Evolutionary conservation across 2,797 vertebrate genomes (phyloP).

Genomic region (Myotis planiceps): DNA sequence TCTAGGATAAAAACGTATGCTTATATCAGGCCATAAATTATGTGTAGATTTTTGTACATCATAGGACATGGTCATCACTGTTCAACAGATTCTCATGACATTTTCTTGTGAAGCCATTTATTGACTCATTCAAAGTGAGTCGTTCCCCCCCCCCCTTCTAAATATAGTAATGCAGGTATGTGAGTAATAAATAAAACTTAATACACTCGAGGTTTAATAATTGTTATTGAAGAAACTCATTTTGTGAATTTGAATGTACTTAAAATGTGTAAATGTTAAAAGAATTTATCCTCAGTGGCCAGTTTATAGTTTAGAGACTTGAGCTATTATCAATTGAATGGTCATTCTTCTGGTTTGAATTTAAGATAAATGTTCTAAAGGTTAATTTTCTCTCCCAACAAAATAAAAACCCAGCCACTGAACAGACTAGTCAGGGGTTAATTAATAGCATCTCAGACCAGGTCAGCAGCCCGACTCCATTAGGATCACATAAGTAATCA

Average conservation of each 20-base stretch:
- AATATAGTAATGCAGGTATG: background rate
- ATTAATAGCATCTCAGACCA: background rate
- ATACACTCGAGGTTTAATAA: background rate
- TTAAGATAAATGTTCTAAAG: constrained; percentile 35
- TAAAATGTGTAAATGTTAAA: constrained; percentile 14
- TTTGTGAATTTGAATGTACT: background rate
- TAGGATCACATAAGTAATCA: background rate
- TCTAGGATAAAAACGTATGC: background rate
- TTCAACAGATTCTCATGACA: background rate
- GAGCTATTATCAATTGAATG: background rate
- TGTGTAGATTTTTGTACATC: constrained; percentile 5
- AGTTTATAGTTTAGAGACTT: constrained; percentile 27
- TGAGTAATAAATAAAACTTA: constrained; percentile 35
- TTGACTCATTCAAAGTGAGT: background rate
- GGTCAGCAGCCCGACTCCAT: background rate
- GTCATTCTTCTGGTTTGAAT: constrained; percentile 29
- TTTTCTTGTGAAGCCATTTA: constrained; percentile 52
- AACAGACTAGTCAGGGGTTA: background rate
- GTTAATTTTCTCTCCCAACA: background rate
- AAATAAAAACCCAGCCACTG: background rate
- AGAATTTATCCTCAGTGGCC: constrained; percentile 13
- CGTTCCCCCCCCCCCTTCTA: background rate
- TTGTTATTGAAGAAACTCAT: background rate
- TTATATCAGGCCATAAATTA: background rate
- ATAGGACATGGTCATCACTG: background rate